Evolutionary conservation across 2,797 vertebrate species (phyloP).

Genomic region (Galago senegalensis): DNA sequence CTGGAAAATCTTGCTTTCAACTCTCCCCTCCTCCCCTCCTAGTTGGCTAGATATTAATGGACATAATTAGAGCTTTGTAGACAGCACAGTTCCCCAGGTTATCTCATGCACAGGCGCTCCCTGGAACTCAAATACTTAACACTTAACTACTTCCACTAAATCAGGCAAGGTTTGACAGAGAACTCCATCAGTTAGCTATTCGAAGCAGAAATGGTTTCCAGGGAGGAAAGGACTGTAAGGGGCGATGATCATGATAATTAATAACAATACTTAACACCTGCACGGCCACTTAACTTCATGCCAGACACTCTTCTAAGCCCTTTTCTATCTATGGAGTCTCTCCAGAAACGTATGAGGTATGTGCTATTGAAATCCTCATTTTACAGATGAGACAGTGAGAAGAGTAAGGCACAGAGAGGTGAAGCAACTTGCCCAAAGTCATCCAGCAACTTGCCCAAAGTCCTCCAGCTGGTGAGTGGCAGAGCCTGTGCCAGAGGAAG

Average conservation of each 20-base stretch:
- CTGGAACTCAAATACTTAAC: constrained; percentile 55
- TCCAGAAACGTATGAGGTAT: constrained; percentile 9
- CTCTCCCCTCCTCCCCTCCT: constrained; percentile 40
- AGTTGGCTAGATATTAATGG: constrained; percentile 66
- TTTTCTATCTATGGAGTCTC: not conserved
- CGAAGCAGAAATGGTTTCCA: constrained; percentile 60
- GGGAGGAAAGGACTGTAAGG: constrained; percentile 17
- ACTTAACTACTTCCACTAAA: constrained; percentile 4
- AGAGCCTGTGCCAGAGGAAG: not conserved
- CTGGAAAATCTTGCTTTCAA: constrained; percentile 56
- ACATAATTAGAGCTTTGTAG: constrained; percentile 49
- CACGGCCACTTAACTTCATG: not conserved
- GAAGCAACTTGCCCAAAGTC: constrained; percentile 21
- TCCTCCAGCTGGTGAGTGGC: not conserved
- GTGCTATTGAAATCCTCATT: constrained; percentile 13
- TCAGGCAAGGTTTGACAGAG: constrained; percentile 29
- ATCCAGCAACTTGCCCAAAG: not conserved
- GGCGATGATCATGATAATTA: constrained; percentile 26
- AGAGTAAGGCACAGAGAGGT: constrained; percentile 11
- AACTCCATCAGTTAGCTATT: constrained; percentile 3
- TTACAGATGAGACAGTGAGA: constrained; percentile 49
- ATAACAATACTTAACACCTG: constrained; percentile 29
- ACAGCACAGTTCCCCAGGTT: constrained; percentile 35
- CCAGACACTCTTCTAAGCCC: constrained; percentile 2
- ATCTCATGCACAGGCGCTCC: constrained; percentile 51